Evolutionary conservation across 2,113 vertebrate species (phyloP).

Genomic region (Hyperopisus bebe): DNA sequence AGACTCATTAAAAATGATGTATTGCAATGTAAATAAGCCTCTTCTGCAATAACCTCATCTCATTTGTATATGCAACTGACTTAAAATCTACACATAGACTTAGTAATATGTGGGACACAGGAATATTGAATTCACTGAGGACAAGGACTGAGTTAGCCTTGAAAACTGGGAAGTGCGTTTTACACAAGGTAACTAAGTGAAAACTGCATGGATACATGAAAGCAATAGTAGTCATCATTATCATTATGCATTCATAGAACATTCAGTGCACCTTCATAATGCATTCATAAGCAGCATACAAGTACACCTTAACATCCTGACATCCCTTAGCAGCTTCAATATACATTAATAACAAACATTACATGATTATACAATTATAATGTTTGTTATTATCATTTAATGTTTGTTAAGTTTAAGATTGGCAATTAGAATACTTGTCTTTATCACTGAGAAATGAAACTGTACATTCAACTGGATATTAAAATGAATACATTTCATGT

Average conservation of each 20-base stretch:
- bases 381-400: no score
- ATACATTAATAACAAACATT: neutral
- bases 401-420: neutral
- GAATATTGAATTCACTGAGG: constrained; percentile 69
- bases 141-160: constrained; percentile 58
- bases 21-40: constrained; percentile 59
- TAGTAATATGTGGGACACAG: constrained; percentile 67
- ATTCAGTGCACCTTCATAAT: no score
- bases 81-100: constrained; percentile 73
- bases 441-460: neutral
- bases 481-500: neutral
- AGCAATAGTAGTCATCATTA: neutral
- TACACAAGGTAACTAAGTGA: constrained; percentile 56
- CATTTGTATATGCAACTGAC: constrained; percentile 66
- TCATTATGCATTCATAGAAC: no score
- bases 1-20: constrained; percentile 72
- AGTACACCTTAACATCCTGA: no score
- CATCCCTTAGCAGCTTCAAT: no score
- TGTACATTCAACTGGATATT: neutral
- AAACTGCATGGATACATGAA: constrained; percentile 42
- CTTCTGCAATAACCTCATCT: constrained; percentile 47
- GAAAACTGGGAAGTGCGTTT: constrained; percentile 54
- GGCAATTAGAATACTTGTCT: neutral
- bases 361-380: neutral
- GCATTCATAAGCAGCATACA: no score